Evolutionary conservation across 2,113 vertebrate species (phyloP), one percentile per base, ranked within the genome.

Genomic region (Crotalus helleri): DNA sequence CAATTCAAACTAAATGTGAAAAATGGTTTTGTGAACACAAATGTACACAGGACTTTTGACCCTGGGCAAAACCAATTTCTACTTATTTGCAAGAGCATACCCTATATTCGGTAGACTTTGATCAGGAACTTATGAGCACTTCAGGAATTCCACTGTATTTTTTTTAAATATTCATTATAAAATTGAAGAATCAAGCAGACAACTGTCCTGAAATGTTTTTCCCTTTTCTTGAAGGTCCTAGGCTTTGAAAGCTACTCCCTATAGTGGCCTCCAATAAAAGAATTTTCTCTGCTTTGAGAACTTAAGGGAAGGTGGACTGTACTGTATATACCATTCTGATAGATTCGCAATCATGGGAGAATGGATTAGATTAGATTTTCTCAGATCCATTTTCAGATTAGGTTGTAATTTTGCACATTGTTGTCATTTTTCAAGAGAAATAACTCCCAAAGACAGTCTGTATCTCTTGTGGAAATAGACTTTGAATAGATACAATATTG

Each of bases 361-460:
- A 85, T 89, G 90, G 46, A 49, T 85, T 49, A 90, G 74, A 86
- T 85, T 61, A 92, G 85, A 74, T 69, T 69, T 69, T 69, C 29
- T 69, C 61, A 69, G 61, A 4, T 69, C 29, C 12, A n/a, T 69
- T 69, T 69, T 15, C 29, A n/a, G 29, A 69, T 69, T 69, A 69
- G 29, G 64, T 64, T 64, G 61, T 64, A n/a, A n/a, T n/a, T 69
- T 69, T 69, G 64, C 4, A n/a, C 64, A n/a, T 15, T 69, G 10
- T 9, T 85, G 24, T 51, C 85, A 29, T 87, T 26, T 51, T 87
- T 12, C 46, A 29, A 26, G 46, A 26, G 4, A 87, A 26, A 21
- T 86, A 44, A 87, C 12, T 13, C 64, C 12, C 64, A 69, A 69
- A 26, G 64, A 15, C 29, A 69, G 29, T 69, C n/a, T 69, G 29